Percentiles rank a stretch among this genome's conserved stretches.
Conservation (phyloP, 2,888 invertebrate species). For the Catocala fraxini region DNA sequence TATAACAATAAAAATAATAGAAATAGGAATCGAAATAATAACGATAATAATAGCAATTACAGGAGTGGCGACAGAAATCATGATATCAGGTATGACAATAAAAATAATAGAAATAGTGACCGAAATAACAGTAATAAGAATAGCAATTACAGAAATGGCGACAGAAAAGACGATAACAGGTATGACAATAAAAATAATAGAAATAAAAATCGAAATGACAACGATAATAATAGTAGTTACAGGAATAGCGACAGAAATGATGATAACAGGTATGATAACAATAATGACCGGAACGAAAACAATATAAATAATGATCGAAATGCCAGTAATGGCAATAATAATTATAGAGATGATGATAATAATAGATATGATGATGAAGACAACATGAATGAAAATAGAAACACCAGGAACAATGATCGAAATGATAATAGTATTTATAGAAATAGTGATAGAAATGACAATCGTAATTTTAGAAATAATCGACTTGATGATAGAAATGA, state of each 20-base stretch:
- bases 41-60: neutral
- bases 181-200: neutral
- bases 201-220: neutral
- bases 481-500: neutral
- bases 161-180: neutral
- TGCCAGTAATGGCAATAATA: neutral
- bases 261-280: neutral
- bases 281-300: slow-evolving; percentile 1
- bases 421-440: neutral
- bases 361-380: neutral
- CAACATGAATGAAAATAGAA: neutral
- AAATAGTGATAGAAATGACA: neutral
- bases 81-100: neutral
- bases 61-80: neutral
- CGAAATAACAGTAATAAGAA: neutral
- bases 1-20: neutral
- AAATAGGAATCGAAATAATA: neutral
- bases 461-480: too few relatives aligned
- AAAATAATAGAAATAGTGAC: neutral
- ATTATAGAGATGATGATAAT: slow-evolving; percentile 1
- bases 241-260: neutral
- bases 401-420: neutral
- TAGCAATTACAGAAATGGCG: neutral
- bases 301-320: neutral
- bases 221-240: neutral